These are phyloP conservation scores for Coptodon bakossiorum DNA, from an alignment of 2,113 vertebrate species.

Conservation along the genomic window DNA sequence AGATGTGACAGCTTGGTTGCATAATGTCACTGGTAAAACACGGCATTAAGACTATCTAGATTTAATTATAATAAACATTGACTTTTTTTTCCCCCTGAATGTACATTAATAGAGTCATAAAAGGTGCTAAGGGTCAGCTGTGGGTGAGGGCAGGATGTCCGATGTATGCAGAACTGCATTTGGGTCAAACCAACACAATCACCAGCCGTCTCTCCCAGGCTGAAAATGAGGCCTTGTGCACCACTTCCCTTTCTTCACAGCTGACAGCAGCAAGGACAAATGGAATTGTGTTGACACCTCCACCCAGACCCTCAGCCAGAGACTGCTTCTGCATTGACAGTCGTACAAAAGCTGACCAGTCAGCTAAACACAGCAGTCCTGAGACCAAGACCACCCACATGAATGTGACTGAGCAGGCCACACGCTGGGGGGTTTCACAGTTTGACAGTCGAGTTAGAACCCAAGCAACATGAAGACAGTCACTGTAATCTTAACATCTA, in stretches of 20 bases:
- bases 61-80: not conserved
- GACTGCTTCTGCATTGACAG: constrained; percentile 40
- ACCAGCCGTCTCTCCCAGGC: not conserved
- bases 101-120: constrained; percentile 5
- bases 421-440: constrained; percentile 2
- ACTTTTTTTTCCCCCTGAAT: not conserved
- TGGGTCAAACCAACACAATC: constrained; percentile 23
- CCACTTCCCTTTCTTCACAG: constrained; percentile 56
- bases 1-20: not conserved
- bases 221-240: constrained; percentile 50
- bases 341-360: constrained; percentile 62
- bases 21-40: not conserved
- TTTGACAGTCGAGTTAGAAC: constrained; percentile 28
- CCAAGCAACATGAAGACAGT: not conserved
- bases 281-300: constrained; percentile 56
- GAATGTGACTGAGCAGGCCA: not conserved
- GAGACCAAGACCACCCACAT: constrained; percentile 58
- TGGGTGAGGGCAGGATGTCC: constrained; percentile 51
- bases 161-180: constrained; percentile 41
- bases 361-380: constrained; percentile 15
- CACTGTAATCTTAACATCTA: not conserved
- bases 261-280: constrained; percentile 65
- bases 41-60: not conserved
- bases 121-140: constrained; percentile 25
- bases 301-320: constrained; percentile 34